phyloP scores from a whole-genome alignment of 2,113 vertebrate genomes.

The Mugil cephalus region DNA sequence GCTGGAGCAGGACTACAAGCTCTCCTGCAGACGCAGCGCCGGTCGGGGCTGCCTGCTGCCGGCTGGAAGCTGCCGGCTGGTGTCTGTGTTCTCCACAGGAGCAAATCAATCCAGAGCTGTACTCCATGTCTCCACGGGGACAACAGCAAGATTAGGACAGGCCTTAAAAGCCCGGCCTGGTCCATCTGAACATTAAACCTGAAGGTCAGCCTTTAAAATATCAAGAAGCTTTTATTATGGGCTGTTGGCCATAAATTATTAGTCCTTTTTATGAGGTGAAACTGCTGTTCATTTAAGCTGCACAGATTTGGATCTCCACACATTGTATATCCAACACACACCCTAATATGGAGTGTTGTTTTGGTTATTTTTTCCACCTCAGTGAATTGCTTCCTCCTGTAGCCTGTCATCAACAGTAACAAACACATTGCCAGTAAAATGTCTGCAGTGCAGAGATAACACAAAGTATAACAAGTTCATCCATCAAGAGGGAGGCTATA shows the following conservation, averaged over 20 bases:
- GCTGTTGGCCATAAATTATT: no score
- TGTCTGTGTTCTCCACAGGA: slow-evolving; percentile 41
- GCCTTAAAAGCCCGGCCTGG: slow-evolving; percentile 3
- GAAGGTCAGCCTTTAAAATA: no score
- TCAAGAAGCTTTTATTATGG: no score
- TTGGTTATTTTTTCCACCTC: no score
- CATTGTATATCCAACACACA: slow-evolving; percentile 5
- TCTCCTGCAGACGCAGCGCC: slow-evolving; percentile 36
- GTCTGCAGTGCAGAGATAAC: slow-evolving; percentile 35
- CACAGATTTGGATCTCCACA: slow-evolving; percentile 16
- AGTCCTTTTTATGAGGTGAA: neutral
- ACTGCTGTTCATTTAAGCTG: slow-evolving; percentile 12
- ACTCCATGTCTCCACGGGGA: slow-evolving; percentile 10
- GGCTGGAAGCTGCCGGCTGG: slow-evolving; percentile 42
- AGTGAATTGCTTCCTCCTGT: slow-evolving; percentile 20
- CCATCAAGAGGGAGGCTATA: no score
- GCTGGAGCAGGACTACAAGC: slow-evolving; percentile 24
- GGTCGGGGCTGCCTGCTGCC: slow-evolving; percentile 29
- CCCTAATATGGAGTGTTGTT: slow-evolving; percentile 31
- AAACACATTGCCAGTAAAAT: slow-evolving; percentile 2
- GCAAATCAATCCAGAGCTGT: slow-evolving; percentile 42
- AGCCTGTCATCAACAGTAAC: slow-evolving; percentile 25
- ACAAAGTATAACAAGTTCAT: neutral
- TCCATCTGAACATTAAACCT: neutral
- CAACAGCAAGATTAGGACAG: slow-evolving; percentile 1